Percentiles rank a stretch among this genome's conserved stretches.
These are phyloP conservation scores for Stenichneumon culpator DNA, from an alignment of 2,888 invertebrate species.

Conservation along the genomic window DNA sequence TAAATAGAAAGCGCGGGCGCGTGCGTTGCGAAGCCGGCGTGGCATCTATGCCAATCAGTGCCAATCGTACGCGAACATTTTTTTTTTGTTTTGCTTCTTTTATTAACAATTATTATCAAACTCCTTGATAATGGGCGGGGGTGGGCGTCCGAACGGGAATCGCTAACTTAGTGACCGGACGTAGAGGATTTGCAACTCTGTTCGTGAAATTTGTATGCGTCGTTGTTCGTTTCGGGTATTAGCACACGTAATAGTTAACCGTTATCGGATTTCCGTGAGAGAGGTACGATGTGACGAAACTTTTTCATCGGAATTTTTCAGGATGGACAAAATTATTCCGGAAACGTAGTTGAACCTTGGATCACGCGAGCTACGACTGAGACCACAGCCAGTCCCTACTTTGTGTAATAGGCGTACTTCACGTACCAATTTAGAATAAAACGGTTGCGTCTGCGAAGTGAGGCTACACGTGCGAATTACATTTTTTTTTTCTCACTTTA, in stretches of 20 bases:
- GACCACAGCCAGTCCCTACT: not conserved
- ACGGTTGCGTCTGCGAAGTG: constrained; percentile 2
- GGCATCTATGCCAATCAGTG: constrained; percentile 65
- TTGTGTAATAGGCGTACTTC: constrained; percentile 23
- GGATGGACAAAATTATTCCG: constrained; percentile 22
- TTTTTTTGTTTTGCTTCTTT: not conserved
- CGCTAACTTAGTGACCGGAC: constrained; percentile 16
- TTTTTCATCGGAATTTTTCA: constrained; percentile 5
- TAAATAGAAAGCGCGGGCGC: constrained; percentile 59
- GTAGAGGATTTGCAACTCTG: not conserved
- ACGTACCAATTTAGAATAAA: constrained; percentile 44
- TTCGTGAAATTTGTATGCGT: constrained; percentile 10
- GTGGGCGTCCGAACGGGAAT: not conserved
- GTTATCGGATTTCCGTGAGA: not conserved
- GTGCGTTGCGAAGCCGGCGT: constrained; percentile 35
- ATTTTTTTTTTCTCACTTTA: constrained; percentile 15
- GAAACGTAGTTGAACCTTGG: constrained; percentile 28
- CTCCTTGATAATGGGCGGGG: constrained; percentile 9
- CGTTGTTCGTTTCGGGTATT: constrained; percentile 4
- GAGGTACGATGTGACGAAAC: not conserved
- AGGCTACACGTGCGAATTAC: constrained; percentile 43
- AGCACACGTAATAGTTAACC: not conserved
- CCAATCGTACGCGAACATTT: constrained; percentile 45
- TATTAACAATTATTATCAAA: constrained; percentile 41
- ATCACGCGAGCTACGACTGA: constrained; percentile 23